Conservation (phyloP, 2,113 vertebrate species). For the Gorsachius goisagi region DNA sequence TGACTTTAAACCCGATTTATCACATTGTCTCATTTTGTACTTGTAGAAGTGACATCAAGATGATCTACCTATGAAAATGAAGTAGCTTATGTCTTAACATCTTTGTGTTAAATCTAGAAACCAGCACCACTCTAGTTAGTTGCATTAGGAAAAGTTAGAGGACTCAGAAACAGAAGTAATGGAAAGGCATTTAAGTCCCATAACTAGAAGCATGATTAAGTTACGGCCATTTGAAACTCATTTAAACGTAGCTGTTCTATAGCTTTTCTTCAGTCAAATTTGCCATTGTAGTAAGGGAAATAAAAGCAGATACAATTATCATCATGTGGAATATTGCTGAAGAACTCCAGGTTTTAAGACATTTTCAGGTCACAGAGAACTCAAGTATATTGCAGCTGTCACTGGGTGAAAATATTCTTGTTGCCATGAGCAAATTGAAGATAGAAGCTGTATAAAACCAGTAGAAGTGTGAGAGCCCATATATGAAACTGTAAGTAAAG, state of each 20-base stretch:
- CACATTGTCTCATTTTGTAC: not conserved
- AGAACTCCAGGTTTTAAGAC: not conserved
- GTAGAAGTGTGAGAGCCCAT: not conserved
- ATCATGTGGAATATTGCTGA: not conserved
- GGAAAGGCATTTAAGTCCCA: not conserved
- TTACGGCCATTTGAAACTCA: not conserved
- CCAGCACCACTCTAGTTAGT: not conserved
- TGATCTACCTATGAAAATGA: not conserved
- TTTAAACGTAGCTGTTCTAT: not conserved
- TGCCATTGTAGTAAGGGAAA: not conserved
- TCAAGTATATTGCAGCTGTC: not conserved
- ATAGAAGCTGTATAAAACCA: not conserved
- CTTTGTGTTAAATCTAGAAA: not conserved
- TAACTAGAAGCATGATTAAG: not conserved
- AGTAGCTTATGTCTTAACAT: not conserved
- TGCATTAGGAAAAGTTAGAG: not conserved
- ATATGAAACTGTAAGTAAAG: not conserved
- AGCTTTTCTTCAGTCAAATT: not conserved
- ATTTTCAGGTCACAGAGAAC: not conserved
- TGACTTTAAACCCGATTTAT: not conserved
- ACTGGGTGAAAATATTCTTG: not conserved
- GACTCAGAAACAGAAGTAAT: not conserved
- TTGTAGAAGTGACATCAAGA: not conserved
- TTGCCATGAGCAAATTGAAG: not conserved
- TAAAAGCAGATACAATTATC: not conserved